Evolutionary conservation across 2,113 vertebrate genomes (phyloP).

Genomic region (Cheirogaleus medius): DNA sequence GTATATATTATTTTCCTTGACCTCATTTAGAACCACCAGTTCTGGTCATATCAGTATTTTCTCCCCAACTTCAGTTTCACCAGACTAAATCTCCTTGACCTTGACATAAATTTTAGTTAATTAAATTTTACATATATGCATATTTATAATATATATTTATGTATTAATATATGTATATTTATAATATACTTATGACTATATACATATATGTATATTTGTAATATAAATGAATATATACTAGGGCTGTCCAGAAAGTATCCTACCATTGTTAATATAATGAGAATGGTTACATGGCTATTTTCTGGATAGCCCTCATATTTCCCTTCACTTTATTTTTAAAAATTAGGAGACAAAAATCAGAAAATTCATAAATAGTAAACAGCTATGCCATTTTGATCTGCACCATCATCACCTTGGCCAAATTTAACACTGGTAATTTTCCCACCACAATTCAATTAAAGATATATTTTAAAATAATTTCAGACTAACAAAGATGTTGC

Average conservation of each 20-base stretch:
- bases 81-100: background rate
- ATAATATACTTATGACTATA: background rate
- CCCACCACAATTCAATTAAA: background rate
- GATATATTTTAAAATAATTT: background rate
- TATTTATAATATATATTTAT: no score
- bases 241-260: no score
- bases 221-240: no score
- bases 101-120: background rate
- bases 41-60: background rate
- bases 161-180: no score
- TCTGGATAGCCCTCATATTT: background rate
- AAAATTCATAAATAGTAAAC: background rate
- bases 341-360: background rate
- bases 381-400: background rate
- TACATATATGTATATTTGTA: no score
- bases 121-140: background rate
- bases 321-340: background rate
- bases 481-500: background rate
- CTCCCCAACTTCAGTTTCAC: background rate
- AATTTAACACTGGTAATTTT: background rate
- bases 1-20: background rate
- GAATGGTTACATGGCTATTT: no score
- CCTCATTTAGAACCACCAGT: background rate
- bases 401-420: background rate
- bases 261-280: no score